These are phyloP conservation scores for Acanthosepion esculentum DNA, from an alignment of 2,888 invertebrate species.

Conservation along the genomic window DNA sequence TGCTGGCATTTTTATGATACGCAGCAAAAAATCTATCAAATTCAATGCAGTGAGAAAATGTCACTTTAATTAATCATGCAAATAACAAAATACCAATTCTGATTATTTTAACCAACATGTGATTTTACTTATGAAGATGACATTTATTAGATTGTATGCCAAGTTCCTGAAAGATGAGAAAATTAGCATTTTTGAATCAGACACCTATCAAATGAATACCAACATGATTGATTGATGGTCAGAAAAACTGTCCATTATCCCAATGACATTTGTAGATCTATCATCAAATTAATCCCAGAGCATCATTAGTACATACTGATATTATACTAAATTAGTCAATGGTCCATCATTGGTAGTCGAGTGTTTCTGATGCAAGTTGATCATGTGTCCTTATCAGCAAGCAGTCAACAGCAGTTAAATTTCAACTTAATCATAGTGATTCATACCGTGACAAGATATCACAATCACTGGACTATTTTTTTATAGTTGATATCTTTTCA, in stretches of 20 bases:
- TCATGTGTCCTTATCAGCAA: not conserved
- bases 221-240: not conserved
- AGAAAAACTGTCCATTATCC: not conserved
- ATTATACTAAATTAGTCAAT: not conserved
- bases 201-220: not conserved
- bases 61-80: not conserved
- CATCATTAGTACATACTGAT: not conserved
- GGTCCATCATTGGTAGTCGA: not conserved
- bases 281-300: slow-evolving; percentile 22
- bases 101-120: not conserved
- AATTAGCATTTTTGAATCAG: not conserved
- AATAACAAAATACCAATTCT: not conserved
- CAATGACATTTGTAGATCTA: not conserved
- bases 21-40: not conserved
- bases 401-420: not conserved
- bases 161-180: not conserved
- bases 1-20: not conserved
- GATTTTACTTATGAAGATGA: not conserved
- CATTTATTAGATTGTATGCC: not conserved
- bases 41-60: not conserved
- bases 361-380: not conserved
- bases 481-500: too few relatives aligned
- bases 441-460: not conserved
- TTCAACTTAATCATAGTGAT: not conserved
- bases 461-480: not conserved